These are phyloP conservation scores for Zaprionus kolodkinae DNA, from an alignment of 1,140 invertebrate species.

Conservation along the genomic window DNA sequence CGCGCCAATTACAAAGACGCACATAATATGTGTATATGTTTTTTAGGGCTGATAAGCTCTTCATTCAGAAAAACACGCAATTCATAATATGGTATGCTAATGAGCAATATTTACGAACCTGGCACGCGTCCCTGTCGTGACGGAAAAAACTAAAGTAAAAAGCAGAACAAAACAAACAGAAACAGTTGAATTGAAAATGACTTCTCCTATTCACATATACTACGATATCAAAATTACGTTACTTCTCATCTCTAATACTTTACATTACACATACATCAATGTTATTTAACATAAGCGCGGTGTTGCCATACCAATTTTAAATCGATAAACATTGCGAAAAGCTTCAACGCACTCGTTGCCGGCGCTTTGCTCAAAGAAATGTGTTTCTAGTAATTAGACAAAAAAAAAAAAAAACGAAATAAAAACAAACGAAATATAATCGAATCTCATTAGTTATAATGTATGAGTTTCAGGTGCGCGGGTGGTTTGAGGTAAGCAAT, in stretches of 20 bases:
- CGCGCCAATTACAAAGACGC: constrained; percentile 32
- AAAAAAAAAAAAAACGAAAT: constrained; percentile 8
- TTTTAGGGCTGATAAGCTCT: constrained; percentile 51
- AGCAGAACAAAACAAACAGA: not conserved
- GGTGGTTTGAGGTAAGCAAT: constrained; percentile 76
- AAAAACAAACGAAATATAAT: not conserved
- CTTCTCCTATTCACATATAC: not conserved
- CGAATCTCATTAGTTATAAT: constrained; percentile 48
- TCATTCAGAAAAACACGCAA: constrained; percentile 54
- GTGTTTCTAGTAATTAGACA: constrained; percentile 16
- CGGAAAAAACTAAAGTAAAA: not conserved
- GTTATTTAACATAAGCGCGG: constrained; percentile 13
- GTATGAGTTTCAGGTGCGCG: constrained; percentile 66
- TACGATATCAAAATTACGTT: not conserved
- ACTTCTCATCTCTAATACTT: not conserved
- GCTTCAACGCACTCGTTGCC: constrained; percentile 22
- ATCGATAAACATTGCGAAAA: constrained; percentile 44
- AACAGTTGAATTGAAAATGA: not conserved
- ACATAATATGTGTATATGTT: not conserved
- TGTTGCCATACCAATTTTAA: constrained; percentile 35
- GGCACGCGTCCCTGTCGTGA: constrained; percentile 2
- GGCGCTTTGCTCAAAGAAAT: constrained; percentile 45
- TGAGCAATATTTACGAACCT: not conserved
- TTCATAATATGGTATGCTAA: constrained; percentile 14
- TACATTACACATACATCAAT: constrained; percentile 15